These are phyloP conservation scores for Phortica variegata DNA, from an alignment of 1,140 invertebrate genomes.

Conservation along the genomic window DNA sequence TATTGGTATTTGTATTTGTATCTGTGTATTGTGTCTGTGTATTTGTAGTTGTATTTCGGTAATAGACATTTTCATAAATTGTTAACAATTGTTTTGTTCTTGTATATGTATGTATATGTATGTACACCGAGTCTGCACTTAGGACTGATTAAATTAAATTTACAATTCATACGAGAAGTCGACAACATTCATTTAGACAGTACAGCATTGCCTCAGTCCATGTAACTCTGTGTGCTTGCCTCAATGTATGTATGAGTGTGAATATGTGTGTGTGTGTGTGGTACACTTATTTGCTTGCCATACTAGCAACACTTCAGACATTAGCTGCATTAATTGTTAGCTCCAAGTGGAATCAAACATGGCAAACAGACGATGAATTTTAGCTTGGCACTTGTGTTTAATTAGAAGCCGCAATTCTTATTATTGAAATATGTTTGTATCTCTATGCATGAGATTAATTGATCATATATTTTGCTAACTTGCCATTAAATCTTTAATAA, in stretches of 20 bases:
- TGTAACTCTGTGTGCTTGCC: constrained; percentile 22
- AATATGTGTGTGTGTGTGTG: not conserved
- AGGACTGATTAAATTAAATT: constrained; percentile 50
- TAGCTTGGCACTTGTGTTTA: constrained; percentile 17
- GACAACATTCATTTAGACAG: too few species aligned
- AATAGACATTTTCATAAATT: constrained; percentile 50
- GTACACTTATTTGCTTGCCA: not conserved
- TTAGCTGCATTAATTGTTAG: constrained; percentile 11
- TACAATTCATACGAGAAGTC: constrained; percentile 36
- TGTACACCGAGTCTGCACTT: constrained; percentile 30
- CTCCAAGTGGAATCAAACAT: not conserved
- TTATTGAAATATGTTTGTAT: too few species aligned
- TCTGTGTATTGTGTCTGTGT: too few species aligned
- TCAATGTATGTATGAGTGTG: not conserved
- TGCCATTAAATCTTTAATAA: too few species aligned
- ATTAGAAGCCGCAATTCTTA: constrained; percentile 18
- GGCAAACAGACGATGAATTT: not conserved
- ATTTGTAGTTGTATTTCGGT: constrained; percentile 15
- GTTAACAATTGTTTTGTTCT: constrained; percentile 36
- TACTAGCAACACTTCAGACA: constrained; percentile 5
- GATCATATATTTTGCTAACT: too few species aligned
- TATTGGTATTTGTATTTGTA: too few species aligned
- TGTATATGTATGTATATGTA: constrained; percentile 19
- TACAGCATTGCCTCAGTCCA: too few species aligned
- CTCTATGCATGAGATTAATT: too few species aligned